Percentiles rank a stretch among this genome's conserved stretches.
Conservation (phyloP, 2,113 vertebrate species). For the Callocephalon fimbriatum region DNA sequence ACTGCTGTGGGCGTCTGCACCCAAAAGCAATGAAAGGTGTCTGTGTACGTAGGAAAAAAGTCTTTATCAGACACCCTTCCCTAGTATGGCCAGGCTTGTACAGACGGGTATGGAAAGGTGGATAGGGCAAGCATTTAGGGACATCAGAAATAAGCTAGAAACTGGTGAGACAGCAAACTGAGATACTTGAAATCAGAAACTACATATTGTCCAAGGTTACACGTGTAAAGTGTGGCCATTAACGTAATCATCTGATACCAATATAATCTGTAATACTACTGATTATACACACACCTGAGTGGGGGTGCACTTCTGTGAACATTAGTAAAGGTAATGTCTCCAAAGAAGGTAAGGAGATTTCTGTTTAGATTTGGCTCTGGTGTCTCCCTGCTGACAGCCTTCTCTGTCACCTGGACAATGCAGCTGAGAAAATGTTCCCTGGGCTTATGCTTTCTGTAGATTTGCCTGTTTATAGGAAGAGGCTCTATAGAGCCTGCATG, state of each 20-base stretch:
- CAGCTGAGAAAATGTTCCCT: not conserved
- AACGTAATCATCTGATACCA: not conserved
- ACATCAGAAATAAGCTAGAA: not conserved
- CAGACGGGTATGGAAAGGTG: not conserved
- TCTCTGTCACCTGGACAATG: not conserved
- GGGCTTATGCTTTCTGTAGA: not conserved
- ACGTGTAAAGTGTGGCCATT: not conserved
- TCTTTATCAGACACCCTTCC: not conserved
- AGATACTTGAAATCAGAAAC: not conserved
- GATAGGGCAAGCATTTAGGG: not conserved
- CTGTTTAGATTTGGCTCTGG: not conserved
- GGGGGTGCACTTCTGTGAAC: not conserved
- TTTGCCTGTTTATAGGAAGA: not conserved
- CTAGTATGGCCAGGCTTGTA: not conserved
- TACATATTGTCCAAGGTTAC: not conserved
- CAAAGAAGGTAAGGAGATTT: not conserved
- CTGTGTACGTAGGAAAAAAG: not conserved
- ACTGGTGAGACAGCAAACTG: not conserved
- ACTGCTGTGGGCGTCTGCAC: not conserved
- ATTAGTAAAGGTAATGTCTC: not conserved
- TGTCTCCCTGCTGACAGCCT: not conserved
- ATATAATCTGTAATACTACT: not conserved
- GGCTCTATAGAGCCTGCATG: not conserved
- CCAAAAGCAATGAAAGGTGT: not conserved
- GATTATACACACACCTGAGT: not conserved